Percentiles rank a stretch among this genome's conserved stretches.
These are phyloP conservation scores for Pungitius pungitius DNA, from an alignment of 2,113 vertebrate species.

Conservation along the genomic window DNA sequence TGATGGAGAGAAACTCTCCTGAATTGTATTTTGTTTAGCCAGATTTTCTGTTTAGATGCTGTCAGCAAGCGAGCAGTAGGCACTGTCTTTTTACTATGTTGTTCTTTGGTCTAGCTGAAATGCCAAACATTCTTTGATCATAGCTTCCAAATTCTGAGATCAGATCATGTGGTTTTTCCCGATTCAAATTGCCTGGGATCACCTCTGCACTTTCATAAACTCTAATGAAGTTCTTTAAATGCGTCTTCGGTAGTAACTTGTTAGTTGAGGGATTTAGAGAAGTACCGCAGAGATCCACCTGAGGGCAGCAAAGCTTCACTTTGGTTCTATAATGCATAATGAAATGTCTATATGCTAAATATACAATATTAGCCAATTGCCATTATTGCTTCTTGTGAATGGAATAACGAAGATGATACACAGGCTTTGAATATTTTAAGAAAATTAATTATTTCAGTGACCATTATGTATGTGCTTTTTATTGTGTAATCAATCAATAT, in stretches of 20 bases:
- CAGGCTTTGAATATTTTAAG: neutral
- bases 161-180: neutral
- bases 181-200: neutral
- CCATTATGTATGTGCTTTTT: neutral
- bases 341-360: neutral
- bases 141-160: too few relatives aligned
- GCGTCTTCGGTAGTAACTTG: neutral
- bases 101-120: neutral
- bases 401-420: neutral
- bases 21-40: too few relatives aligned
- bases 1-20: too few relatives aligned
- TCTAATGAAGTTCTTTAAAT: neutral
- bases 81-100: neutral
- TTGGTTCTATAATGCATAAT: neutral
- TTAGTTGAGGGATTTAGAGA: neutral
- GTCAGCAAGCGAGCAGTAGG: neutral
- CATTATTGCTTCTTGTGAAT: neutral
- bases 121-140: neutral
- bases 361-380: neutral
- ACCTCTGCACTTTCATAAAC: neutral
- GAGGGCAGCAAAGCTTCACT: neutral
- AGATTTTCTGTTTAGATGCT: neutral
- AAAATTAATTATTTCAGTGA: neutral
- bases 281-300: neutral
- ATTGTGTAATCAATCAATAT: constrained; percentile 15